Percentiles rank a stretch among this genome's conserved stretches.
These are phyloP conservation scores for Drosophila ogumai DNA, from an alignment of 1,140 invertebrate species.

Conservation along the genomic window DNA sequence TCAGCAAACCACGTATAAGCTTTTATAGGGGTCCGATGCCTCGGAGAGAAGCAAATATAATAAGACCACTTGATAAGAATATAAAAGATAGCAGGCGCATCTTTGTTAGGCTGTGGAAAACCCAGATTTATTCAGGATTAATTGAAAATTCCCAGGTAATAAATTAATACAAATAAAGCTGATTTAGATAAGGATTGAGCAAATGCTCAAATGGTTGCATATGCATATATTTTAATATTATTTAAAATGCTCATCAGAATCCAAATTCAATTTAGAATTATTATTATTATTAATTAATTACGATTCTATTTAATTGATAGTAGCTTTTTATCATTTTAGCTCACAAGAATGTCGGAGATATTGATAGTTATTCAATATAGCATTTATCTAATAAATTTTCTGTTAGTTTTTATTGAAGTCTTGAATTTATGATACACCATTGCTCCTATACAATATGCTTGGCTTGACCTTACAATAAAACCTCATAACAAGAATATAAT, in stretches of 20 bases:
- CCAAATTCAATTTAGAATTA: no score
- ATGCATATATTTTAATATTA: no score
- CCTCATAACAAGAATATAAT: not conserved
- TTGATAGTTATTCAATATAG: no score
- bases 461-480: not conserved
- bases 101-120: not conserved
- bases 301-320: no score
- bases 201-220: not conserved
- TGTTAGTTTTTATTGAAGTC: not conserved
- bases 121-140: not conserved
- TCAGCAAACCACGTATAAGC: not conserved
- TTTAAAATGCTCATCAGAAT: no score
- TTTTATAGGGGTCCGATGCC: slow-evolving; percentile 24
- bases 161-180: no score
- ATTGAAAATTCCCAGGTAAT: not conserved
- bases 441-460: not conserved
- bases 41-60: not conserved
- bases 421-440: not conserved
- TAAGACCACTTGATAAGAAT: slow-evolving; percentile 2
- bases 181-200: not conserved
- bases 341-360: no score
- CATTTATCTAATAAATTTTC: not conserved
- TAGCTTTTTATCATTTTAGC: no score
- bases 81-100: not conserved
- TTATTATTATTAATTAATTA: no score